Evolutionary conservation across 2,797 vertebrate genomes (phyloP), one percentile per base, ranked within the genome.

Genomic region (Ispidina lecontei): DNA sequence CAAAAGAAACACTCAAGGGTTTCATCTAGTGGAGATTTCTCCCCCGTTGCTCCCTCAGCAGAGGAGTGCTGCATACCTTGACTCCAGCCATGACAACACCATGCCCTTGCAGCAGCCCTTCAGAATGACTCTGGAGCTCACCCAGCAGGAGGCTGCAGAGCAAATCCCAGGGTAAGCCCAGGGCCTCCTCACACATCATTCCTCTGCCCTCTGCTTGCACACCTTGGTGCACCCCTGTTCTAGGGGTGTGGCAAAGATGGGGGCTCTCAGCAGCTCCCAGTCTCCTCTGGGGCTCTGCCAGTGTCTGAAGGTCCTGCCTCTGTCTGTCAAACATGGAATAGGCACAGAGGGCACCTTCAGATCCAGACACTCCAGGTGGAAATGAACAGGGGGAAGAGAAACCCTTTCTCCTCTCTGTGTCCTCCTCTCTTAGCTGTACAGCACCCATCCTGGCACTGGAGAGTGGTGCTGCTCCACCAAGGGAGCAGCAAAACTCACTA

Each of bases 61-160:
- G 88, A 94, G 82, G 81, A 94, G 60, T 28, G 49, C 86, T 90
- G 86, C 95, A 95, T 94, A 95, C 93, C 84, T 95, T 94, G 91
- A 81, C 74, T 96, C 71, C 71, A 82, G 49, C 91, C 94, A 92
- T 94, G 92, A 96, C 96, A 96, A 95, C 95, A 88, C 94, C 92
- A 81, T 92, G 92, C 85, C 85, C 83, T 84, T 92, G 91, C 86
- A 94, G 74, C 49, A 54, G 71, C 60, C 52, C 92, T 94, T 89
- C 63, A 94, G 89, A 72, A 81, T 88, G 73, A 29, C 79, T 80
- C 82, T 86, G 60, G 74, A 88, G 77, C 74, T 89, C 64, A 60
- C 90, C 73, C 95, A 93, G 91, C 85, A 44, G 91, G 94, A 89
- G 52, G 16, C 52, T 70, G 80, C 54, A 82, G 68, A 93, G 37